Base-by-base conservation (phyloP, 2,797 vertebrate species). In the Tamandua tetradactyla region DNA sequence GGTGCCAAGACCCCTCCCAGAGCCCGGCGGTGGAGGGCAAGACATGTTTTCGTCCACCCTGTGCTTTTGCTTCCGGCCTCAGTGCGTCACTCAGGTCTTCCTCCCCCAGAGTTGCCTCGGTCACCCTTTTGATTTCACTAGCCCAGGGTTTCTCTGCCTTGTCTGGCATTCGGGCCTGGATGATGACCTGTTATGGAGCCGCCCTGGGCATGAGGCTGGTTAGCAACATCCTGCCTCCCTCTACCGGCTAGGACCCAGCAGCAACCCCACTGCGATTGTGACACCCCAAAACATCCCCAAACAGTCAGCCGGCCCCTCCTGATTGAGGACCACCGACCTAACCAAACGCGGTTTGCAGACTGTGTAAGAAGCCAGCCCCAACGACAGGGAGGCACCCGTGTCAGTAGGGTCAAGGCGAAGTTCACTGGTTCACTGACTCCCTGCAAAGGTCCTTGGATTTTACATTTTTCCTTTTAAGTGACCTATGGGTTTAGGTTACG, bases 31-130 rank as follows among this genome's bases (percentile, higher is more conserved):
- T 23, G 27, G 44, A 20, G 8, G 10, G 47, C 2, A 14, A 23
- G 80, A 2, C n/a, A 0, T 6, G 40, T 47, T 59, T 30, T 64
- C 20, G 0, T 76, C 17, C 20, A 0, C 18, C 10, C 66, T 49
- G 22, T 27, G 13, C 42, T 23, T 32, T 17, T 30, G 62, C 72
- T 42, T 44, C 14, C 4, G 37, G 64, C 74, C 62, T 18, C 2
- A 9, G 25, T 11, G 3, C 18, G 6, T 8, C n/a, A 32, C 32
- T 3, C 14, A 1, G 14, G 25, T 35, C 40, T 6, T 37, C 44
- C 13, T 40, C 55, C 4, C 10, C 22, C 11, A 52, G 75, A 18
- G 18, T 1, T 8, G 3, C 59, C 32, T 42, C 4, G 0, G 35
- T 42, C 11, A 0, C 22, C 47, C 30, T 71, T 62, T 5, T 23